phyloP scores from a whole-genome alignment of 2,113 vertebrate species.

The cat (Felis catus) region DNA sequence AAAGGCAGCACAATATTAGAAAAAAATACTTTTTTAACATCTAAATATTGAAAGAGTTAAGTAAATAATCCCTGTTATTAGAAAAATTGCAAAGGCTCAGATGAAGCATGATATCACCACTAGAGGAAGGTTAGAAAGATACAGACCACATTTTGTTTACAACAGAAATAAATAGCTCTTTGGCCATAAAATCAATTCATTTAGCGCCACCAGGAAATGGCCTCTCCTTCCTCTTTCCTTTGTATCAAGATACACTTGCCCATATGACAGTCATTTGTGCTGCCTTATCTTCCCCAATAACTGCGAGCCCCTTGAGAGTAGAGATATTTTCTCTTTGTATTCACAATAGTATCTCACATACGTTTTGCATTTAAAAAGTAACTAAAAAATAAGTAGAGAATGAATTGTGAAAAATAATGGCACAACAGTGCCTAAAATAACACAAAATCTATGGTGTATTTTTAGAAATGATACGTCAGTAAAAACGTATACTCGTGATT shows the following conservation, averaged over 20 bases:
- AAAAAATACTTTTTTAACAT: conserved; percentile 36
- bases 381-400: neutral
- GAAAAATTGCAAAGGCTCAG: conserved; percentile 55
- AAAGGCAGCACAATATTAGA: conserved; percentile 16
- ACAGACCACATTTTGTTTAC: conserved; percentile 24
- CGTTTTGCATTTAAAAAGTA: neutral
- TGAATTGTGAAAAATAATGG: conserved; percentile 27
- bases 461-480: neutral
- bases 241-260: neutral
- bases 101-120: neutral
- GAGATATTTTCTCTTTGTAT: conserved; percentile 15
- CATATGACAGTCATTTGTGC: neutral
- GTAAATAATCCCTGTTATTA: conserved; percentile 60
- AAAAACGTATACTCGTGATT: neutral
- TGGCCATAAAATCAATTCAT: conserved; percentile 30
- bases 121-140: conserved; percentile 31
- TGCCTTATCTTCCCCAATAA: neutral
- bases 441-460: neutral
- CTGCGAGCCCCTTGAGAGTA: neutral
- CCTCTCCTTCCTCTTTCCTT: neutral
- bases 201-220: neutral
- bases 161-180: conserved; percentile 44
- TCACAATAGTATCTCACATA: neutral
- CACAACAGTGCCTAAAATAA: neutral
- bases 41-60: conserved; percentile 67